Base-by-base conservation (phyloP, 2,888 invertebrate species). In the Cheilosia urbana region DNA sequence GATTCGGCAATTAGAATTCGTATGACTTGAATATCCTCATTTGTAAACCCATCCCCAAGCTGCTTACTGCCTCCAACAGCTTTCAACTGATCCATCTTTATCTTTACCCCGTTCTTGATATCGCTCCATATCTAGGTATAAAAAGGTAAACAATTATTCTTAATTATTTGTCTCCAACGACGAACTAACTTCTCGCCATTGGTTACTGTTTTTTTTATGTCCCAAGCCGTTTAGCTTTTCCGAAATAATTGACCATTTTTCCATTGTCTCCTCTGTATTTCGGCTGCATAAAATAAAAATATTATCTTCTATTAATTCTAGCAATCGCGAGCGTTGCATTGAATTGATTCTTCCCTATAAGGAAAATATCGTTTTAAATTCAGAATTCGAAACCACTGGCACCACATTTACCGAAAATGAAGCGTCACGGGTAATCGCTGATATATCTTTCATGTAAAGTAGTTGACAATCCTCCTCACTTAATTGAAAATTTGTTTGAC, bases 391-490 rank as follows among this genome's bases (percentile, higher is more conserved):
- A 24, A 40, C 15, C n/a, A n/a, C 2, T 17, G 34, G 21, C 11
- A 9, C 1, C 51, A 13, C 6, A 27, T 40, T 55, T 27, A 68
- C 68, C 55, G 30, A 27, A 53, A 13, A n/a, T 21, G 63, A 21
- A 9, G 15, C 7, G 21, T 2, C 15, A 13, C 13, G 30, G 7
- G 15, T 0, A 13, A 47, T 15, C 4, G 34, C 34, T 21, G 62
- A 17, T 47, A 63, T 47, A 21, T n/a, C 49, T 15, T 63, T 34
- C 47, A 57, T 47, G 4, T 57, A 21, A 9, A 69, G 57, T 11
- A 69, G 21, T 34, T 69, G 57, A 47, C 24, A 55, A 34, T 69
- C 69, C 21, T 69, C 69, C 15, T 55, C 69, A 21, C 45, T 69
- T n/a, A 69, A 21, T 30, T 69, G 42, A 45, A 17, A 49, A 63